Conservation (phyloP, 2,113 vertebrate genomes). For the Danionella cerebrum region DNA sequence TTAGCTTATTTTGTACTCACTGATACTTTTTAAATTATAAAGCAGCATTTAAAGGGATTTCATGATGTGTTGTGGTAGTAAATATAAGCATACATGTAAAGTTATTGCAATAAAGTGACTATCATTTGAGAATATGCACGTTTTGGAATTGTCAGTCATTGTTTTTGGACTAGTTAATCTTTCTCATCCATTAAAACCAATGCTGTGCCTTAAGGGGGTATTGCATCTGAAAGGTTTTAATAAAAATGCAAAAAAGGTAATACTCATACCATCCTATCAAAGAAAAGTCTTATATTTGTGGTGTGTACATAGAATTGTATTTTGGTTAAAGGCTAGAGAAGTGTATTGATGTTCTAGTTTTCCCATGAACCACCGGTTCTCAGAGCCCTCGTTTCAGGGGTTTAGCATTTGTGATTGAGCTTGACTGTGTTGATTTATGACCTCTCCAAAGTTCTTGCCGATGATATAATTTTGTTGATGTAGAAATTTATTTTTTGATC, state of each 20-base stretch:
- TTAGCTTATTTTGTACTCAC: background rate
- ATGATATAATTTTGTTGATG: conserved; percentile 48
- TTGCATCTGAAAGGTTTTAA: background rate
- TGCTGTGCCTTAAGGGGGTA: background rate
- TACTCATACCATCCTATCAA: conserved; percentile 13
- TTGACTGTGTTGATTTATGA: conserved; percentile 48
- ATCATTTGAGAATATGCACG: no score
- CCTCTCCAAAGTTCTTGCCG: conserved; percentile 45
- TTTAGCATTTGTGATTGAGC: conserved; percentile 39
- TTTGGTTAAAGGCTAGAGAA: conserved; percentile 5
- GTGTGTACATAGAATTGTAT: conserved; percentile 1
- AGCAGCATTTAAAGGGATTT: conserved; percentile 47
- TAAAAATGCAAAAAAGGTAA: conserved; percentile 15
- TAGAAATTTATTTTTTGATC: conserved; percentile 53
- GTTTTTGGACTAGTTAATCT: background rate
- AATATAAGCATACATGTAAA: background rate
- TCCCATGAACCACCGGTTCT: no score
- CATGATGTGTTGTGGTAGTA: background rate
- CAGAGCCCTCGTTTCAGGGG: conserved; percentile 36
- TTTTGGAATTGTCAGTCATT: background rate
- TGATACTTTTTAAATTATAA: no score
- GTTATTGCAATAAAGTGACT: background rate
- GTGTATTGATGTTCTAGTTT: no score
- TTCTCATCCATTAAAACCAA: background rate
- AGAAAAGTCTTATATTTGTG: conserved; percentile 27